Conservation (phyloP, 1,140 invertebrate species). For the Augochlora pura region DNA sequence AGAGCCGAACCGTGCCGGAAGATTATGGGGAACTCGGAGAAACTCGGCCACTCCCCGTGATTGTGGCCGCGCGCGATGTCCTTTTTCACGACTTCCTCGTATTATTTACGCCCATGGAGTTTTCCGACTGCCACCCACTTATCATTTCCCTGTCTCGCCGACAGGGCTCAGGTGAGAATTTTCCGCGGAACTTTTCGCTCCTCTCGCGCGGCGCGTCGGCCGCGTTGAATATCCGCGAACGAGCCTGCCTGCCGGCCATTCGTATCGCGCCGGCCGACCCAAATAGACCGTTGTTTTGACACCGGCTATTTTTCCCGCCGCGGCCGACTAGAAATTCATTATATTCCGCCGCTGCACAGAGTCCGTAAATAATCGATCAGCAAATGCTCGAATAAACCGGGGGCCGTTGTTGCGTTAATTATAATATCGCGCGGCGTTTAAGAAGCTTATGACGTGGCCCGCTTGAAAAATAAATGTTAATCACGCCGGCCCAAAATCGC, state of each 20-base stretch:
- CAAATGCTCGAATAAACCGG: too few species aligned
- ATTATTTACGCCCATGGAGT: conserved; percentile 66
- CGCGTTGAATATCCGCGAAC: too few species aligned
- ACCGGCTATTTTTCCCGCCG: too few species aligned
- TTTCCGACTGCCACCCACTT: conserved; percentile 41
- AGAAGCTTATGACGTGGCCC: background rate
- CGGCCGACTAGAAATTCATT: too few species aligned
- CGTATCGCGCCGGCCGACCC: too few species aligned
- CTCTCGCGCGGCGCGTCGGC: background rate
- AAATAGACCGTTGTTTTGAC: too few species aligned
- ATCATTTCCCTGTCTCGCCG: conserved; percentile 15
- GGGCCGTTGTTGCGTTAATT: background rate
- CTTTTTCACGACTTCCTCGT: conserved; percentile 58
- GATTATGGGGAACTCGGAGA: conserved; percentile 47
- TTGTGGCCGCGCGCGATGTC: conserved; percentile 66
- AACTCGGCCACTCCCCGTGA: conserved; percentile 72
- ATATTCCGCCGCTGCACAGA: too few species aligned
- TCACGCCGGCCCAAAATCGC: background rate
- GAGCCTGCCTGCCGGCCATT: too few species aligned
- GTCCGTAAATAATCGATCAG: background rate
- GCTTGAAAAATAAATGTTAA: background rate
- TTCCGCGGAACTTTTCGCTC: conserved; percentile 66
- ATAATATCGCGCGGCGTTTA: background rate
- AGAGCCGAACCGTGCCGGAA: conserved; percentile 15
- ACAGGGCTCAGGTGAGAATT: conserved; percentile 66